Evolutionary conservation across 1,140 invertebrate species (phyloP).

Genomic region (Pteromalus puparum): DNA sequence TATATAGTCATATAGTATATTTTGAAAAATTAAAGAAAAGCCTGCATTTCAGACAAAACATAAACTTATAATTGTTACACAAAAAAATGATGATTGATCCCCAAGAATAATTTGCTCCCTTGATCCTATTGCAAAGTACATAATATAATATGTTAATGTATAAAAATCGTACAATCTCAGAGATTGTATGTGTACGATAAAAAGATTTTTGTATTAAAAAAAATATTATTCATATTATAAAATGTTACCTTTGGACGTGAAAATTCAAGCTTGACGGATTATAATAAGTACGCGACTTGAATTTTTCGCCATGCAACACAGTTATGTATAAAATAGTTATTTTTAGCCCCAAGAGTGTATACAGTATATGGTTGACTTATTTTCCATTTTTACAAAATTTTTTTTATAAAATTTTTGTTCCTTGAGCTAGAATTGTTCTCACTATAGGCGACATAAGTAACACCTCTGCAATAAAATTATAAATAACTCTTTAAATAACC

Average conservation of each 20-base stretch:
- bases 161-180: slow-evolving; percentile 6
- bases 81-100: slow-evolving; percentile 47
- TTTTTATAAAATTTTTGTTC: slow-evolving; percentile 52
- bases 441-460: slow-evolving; percentile 54
- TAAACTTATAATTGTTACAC: slow-evolving; percentile 49
- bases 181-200: neutral
- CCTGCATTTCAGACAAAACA: slow-evolving; percentile 54
- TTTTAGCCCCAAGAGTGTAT: neutral
- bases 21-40: slow-evolving; percentile 45
- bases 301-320: slow-evolving; percentile 40
- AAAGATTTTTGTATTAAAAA: neutral
- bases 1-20: neutral
- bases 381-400: slow-evolving; percentile 1
- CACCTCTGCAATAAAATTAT: slow-evolving; percentile 45
- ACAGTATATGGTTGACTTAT: neutral
- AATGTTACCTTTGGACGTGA: slow-evolving; percentile 19
- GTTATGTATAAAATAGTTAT: slow-evolving; percentile 13
- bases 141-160: slow-evolving; percentile 4
- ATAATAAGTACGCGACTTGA: slow-evolving; percentile 33
- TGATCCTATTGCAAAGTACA: slow-evolving; percentile 10
- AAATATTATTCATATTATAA: slow-evolving; percentile 19
- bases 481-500: neutral
- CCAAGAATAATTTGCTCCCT: slow-evolving; percentile 10
- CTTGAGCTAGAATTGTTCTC: slow-evolving; percentile 65
- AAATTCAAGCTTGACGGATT: slow-evolving; percentile 21